Conservation (phyloP, 2,797 vertebrate species). For the Rhodeus uyekii region DNA sequence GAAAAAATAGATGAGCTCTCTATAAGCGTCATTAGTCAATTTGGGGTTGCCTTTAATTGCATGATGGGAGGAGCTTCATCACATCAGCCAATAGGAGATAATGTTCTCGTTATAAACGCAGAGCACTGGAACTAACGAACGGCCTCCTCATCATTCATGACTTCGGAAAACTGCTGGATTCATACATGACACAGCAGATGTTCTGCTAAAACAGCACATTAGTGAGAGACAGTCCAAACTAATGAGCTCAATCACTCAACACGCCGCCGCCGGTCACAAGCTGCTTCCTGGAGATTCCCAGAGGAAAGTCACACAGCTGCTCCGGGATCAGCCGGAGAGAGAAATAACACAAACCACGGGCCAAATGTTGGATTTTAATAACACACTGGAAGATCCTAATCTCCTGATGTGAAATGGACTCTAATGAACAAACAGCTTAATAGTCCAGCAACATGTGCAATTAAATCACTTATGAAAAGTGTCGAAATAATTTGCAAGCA, state of each 20-base stretch:
- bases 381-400: background rate
- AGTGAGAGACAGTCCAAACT: background rate
- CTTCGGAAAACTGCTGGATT: background rate
- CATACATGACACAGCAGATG: background rate
- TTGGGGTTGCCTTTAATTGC: background rate
- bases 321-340: background rate
- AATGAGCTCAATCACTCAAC: constrained; percentile 14
- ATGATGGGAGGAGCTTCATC: background rate
- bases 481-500: too few relatives aligned
- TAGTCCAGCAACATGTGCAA: background rate
- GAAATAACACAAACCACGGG: background rate
- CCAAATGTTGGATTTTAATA: background rate
- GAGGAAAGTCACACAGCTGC: background rate
- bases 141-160: background rate
- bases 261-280: background rate
- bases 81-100: background rate
- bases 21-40: constrained; percentile 7
- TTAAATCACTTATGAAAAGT: background rate
- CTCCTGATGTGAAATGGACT: background rate
- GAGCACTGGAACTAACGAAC: background rate
- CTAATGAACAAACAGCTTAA: background rate
- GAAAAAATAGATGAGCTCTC: constrained; percentile 2
- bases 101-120: background rate
- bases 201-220: constrained; percentile 4
- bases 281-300: background rate